Conservation (phyloP, 2,113 vertebrate genomes). For the Glaucomys volans region DNA sequence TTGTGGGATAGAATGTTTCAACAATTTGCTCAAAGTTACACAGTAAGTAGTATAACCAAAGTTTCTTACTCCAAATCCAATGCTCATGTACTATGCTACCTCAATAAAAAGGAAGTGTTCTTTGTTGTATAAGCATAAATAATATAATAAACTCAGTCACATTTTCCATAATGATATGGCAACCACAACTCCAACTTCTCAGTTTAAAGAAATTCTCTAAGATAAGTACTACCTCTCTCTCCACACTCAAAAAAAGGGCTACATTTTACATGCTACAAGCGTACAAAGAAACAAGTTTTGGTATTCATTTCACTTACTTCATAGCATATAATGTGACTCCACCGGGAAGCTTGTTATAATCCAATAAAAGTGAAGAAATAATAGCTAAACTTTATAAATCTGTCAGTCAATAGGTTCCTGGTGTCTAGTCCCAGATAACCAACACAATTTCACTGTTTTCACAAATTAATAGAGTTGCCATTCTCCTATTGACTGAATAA, state of each 20-base stretch:
- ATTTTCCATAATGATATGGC: conserved; percentile 39
- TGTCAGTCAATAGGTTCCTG: not conserved
- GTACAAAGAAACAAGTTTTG: conserved; percentile 50
- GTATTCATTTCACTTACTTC: conserved; percentile 32
- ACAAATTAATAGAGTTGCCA: conserved; percentile 45
- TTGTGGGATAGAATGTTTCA: not conserved
- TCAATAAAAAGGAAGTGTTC: not conserved
- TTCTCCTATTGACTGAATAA: conserved; percentile 3
- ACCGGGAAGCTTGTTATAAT: conserved; percentile 25
- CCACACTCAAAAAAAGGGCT: not conserved
- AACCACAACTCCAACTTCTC: not conserved
- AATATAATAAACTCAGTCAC: conserved; percentile 45
- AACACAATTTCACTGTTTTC: not conserved
- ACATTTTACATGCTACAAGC: not conserved
- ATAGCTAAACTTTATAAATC: conserved; percentile 1
- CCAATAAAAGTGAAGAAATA: conserved; percentile 51
- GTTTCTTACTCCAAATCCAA: conserved; percentile 42
- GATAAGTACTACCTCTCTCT: conserved; percentile 1
- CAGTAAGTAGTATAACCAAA: conserved; percentile 19
- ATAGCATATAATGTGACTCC: conserved; percentile 34
- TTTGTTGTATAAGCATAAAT: conserved; percentile 48
- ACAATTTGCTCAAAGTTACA: not conserved
- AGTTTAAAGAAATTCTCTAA: conserved; percentile 57
- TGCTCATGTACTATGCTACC: not conserved
- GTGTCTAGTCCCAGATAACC: conserved; percentile 20